Evolutionary conservation across 2,113 vertebrate genomes (phyloP), one percentile per base, ranked within the genome.

Genomic region (Tachysurus vachellii): DNA sequence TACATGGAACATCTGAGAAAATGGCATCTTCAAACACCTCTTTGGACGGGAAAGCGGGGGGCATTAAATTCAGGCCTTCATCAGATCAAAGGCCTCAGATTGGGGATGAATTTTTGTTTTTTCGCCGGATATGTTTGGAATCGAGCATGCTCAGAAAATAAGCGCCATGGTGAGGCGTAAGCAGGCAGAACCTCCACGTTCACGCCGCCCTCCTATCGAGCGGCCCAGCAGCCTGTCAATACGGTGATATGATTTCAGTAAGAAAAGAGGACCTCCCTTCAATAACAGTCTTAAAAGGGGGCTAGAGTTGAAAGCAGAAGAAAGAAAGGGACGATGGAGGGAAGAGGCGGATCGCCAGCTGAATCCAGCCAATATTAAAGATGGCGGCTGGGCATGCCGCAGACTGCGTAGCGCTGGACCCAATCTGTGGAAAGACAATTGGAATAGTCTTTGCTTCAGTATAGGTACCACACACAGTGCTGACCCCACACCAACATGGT

Each of bases 61-160:
- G 93, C 93, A 94, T 94, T 95, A 96, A 96, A 96, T 93, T 93
- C 93, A 93, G 93, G 94, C 91, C 93, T 95, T 95, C 90, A 89
- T 89, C 93, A 96, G 96, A 97, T 97, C 96, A 97, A 97, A 97
- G 96, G 92, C 90, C 92, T 88, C 85, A 92, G 86, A 92, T 88
- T 86, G 88, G 89, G 93, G 93, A 91, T 70, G 8, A 59, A 89
- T 91, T 92, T 92, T 94, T 92, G 87, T 86, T 91, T 91, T 83
- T 91, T 84, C 90, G 88, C 84, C 87, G 83, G 88, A 79, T 88
- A 87, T 90, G 86, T 90, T 90, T 91, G 90, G 93, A 93, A 92
- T 84, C 86, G 91, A 92, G 90, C 91, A 88, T 86, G 89, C 84
- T 92, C 84, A 19, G 91, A 92, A 47, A 93, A 94, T 90, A 94